phyloP scores from a whole-genome alignment of 2,113 vertebrate genomes.

The Chionomys nivalis region DNA sequence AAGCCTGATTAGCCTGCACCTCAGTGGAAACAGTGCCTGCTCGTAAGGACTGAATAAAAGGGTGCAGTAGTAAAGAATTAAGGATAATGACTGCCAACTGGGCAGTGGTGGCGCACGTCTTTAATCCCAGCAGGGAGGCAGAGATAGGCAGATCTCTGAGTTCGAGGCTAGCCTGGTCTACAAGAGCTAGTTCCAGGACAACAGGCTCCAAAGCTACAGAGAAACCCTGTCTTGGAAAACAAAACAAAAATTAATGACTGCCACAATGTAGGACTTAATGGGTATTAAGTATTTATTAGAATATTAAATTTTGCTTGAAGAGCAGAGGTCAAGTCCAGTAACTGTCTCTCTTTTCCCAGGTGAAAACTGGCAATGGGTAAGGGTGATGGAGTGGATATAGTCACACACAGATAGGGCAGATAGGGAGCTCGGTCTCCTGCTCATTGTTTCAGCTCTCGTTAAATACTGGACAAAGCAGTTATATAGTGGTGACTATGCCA shows the following conservation, averaged over 20 bases:
- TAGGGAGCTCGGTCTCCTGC: neutral
- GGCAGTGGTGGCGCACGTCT: no score
- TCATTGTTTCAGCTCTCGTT: slow-evolving; percentile 1
- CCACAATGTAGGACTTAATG: neutral
- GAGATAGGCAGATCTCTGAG: no score
- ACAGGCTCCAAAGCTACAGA: no score
- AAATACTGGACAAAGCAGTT: neutral
- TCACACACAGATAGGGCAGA: neutral
- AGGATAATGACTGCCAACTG: neutral
- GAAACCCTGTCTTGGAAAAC: no score
- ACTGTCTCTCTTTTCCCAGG: neutral
- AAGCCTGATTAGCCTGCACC: neutral
- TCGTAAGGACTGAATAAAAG: neutral
- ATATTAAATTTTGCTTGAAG: slow-evolving; percentile 5
- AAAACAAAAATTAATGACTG: neutral
- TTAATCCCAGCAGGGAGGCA: no score
- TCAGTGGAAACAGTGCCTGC: neutral
- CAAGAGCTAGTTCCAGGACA: no score
- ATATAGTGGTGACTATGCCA: neutral
- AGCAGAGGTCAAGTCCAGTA: slow-evolving; percentile 8
- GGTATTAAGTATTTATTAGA: neutral
- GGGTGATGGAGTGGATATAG: neutral
- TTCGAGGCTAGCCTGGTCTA: no score
- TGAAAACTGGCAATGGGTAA: neutral
- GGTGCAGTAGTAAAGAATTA: neutral